Conservation (phyloP, 2,888 invertebrate genomes). For the Griposia aprilina region DNA sequence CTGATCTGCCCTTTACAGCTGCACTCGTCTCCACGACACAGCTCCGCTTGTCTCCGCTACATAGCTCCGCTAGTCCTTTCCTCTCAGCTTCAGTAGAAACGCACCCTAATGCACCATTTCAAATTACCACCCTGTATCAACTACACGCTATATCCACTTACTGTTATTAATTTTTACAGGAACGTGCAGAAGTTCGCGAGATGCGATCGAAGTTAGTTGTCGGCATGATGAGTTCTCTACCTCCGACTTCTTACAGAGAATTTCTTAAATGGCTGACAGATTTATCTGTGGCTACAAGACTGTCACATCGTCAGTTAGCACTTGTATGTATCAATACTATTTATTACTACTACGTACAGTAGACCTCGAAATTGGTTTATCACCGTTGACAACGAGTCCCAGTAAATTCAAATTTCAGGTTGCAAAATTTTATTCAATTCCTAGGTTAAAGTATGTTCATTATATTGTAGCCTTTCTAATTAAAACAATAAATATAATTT, state of each 20-base stretch:
- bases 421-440: neutral
- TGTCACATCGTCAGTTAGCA: slow-evolving; percentile 83
- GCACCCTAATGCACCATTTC: neutral
- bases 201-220: slow-evolving; percentile 81
- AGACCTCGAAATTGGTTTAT: neutral
- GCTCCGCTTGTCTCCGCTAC: too few species aligned
- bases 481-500: neutral
- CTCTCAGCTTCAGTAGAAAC: neutral
- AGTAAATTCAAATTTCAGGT: neutral
- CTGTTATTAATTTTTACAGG: slow-evolving; percentile 72
- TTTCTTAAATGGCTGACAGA: slow-evolving; percentile 83
- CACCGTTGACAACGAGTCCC: neutral
- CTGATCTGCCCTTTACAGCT: too few species aligned
- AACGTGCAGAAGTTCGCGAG: slow-evolving; percentile 82
- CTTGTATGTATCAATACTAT: slow-evolving; percentile 75
- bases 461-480: neutral
- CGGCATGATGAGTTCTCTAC: slow-evolving; percentile 85
- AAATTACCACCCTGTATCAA: neutral
- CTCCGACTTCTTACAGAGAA: slow-evolving; percentile 77
- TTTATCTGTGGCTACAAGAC: slow-evolving; percentile 80
- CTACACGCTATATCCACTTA: neutral
- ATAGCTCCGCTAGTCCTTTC: neutral
- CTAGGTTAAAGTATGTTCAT: neutral
- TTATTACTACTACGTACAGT: neutral
- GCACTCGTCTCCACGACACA: too few species aligned